Base-by-base conservation (phyloP, 2,888 invertebrate species). In the Ochropleura plecta region DNA sequence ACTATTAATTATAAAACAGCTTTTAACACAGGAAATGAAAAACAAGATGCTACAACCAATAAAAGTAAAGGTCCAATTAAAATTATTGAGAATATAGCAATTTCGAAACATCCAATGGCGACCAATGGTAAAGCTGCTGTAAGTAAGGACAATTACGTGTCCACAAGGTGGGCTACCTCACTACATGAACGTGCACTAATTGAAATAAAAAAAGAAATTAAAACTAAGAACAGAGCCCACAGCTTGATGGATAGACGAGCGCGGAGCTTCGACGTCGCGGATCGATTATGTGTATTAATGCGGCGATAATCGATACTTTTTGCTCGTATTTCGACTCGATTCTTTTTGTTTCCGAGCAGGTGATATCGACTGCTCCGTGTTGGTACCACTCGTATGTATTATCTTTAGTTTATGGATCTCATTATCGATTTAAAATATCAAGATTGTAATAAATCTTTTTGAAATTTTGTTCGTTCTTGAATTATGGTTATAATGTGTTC, bases 251-350 rank as follows among this genome's bases (percentile, higher is more conserved):
- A 93, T 93, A 90, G 91, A 89, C 90, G 86, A 86, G 82, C 83
- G 83, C 76, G 79, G 72, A 87, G 84, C 77, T 85, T 89, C 89
- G 88, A 90, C 85, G 78, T 88, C 82, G 82, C 86, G 89, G 88
- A 91, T 92, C 91, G 92, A 93, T 93, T 93, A 93, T 92, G 89
- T 88, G 91, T 90, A 93, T 93, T 91, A 92, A 93, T 92, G 93
- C 88, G 87, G 88, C 90, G 93, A 93, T 94, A 92, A 89, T 93
- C 93, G 90, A 91, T 88, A 82, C 87, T 92, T 92, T 93, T 91
- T 92, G 89, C 87, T 89, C 73, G 83, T 88, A 87, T 85, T 78
- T 85, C 48, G 66, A 78, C 70, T 78, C 87, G 85, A 82, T 87
- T 85, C 76, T 88, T 87, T 87, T 87, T 88, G 86, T 90, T 90